These are phyloP conservation scores for Campylomormyrus numenius DNA, from an alignment of 2,113 vertebrate genomes.

Conservation along the genomic window DNA sequence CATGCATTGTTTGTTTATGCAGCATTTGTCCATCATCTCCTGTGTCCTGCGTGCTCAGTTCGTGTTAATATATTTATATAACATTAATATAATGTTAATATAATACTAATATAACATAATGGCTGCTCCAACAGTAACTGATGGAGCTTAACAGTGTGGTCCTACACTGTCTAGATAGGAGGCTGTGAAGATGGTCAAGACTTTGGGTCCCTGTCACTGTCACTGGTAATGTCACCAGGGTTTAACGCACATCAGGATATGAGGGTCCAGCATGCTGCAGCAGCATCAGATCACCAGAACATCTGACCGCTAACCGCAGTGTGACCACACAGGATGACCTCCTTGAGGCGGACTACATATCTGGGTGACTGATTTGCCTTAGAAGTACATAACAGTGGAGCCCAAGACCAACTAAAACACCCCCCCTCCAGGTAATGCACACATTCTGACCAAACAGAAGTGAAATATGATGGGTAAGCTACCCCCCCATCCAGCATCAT, in stretches of 20 bases:
- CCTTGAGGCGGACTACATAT: neutral
- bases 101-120: neutral
- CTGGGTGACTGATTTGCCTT: neutral
- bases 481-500: neutral
- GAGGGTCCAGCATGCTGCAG: neutral
- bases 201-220: neutral
- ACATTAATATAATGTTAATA: neutral
- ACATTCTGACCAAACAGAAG: neutral
- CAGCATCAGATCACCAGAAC: neutral
- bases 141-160: neutral
- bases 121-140: neutral
- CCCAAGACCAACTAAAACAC: neutral
- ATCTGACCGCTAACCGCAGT: neutral
- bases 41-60: neutral
- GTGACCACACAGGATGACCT: neutral
- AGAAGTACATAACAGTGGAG: neutral
- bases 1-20: neutral
- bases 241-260: neutral
- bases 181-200: neutral
- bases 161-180: neutral
- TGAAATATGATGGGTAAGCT: neutral
- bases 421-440: neutral
- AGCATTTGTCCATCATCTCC: neutral
- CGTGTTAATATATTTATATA: neutral
- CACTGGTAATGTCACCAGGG: neutral